Conservation (phyloP, 2,888 invertebrate species). For the Epirrhoe alternata region DNA sequence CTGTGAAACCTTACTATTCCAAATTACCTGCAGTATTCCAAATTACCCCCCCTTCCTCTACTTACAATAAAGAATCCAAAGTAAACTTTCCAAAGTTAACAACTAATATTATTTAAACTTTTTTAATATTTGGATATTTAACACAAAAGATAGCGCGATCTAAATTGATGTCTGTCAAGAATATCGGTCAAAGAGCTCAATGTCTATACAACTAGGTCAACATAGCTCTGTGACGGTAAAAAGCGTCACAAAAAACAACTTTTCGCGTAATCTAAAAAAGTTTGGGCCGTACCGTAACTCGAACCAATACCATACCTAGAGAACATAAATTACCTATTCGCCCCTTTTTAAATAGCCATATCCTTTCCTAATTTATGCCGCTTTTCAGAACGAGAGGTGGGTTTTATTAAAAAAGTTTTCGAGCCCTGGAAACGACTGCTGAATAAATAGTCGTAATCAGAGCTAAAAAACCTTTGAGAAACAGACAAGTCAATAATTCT, state of each 20-base stretch:
- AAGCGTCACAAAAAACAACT: conserved; percentile 18
- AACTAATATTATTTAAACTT: too few relatives aligned
- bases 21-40: too few relatives aligned
- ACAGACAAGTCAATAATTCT: not conserved
- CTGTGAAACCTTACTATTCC: too few relatives aligned
- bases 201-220: not conserved
- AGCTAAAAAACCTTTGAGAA: not conserved
- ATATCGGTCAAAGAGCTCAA: too few relatives aligned
- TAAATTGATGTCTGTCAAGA: too few relatives aligned
- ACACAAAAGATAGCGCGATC: too few relatives aligned
- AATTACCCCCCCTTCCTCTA: too few relatives aligned
- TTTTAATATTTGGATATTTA: too few relatives aligned
- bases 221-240: not conserved
- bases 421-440: conserved; percentile 43
- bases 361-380: conserved; percentile 72
- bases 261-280: conserved; percentile 30
- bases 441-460: conserved; percentile 12
- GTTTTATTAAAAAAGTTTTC: conserved; percentile 80
- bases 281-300: conserved; percentile 26
- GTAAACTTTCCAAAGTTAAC: too few relatives aligned
- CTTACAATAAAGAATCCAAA: too few relatives aligned
- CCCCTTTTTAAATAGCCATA: conserved; percentile 63
- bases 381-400: conserved; percentile 54
- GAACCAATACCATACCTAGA: conserved; percentile 33
- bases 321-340: conserved; percentile 65